A percentile compares a stretch with the other conserved stretches of the same genome.
phyloP scores from a whole-genome alignment of 2,797 vertebrate species.

The Ctenochaetus hawaiiensis region DNA sequence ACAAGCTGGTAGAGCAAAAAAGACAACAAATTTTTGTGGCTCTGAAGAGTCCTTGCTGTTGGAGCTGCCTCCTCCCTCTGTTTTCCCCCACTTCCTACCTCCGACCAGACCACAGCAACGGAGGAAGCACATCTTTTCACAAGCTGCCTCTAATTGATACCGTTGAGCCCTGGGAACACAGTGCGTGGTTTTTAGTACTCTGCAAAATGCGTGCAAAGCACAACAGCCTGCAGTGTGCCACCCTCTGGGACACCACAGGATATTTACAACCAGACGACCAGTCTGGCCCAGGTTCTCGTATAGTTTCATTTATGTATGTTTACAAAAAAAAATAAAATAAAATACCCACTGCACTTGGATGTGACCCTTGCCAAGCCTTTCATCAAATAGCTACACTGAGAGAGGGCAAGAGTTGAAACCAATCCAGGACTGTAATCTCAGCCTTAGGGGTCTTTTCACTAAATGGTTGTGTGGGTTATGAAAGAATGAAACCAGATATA shows the following conservation, averaged over 20 bases:
- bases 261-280: slow-evolving; percentile 73
- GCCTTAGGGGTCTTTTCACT: slow-evolving; percentile 57
- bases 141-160: slow-evolving; percentile 77
- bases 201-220: slow-evolving; percentile 66
- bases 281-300: slow-evolving; percentile 62
- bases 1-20: slow-evolving; percentile 33
- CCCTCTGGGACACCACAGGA: slow-evolving; percentile 77
- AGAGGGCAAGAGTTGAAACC: slow-evolving; percentile 64
- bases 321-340: slow-evolving; percentile 32
- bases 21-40: slow-evolving; percentile 33
- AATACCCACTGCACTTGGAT: slow-evolving; percentile 40
- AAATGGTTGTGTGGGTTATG: slow-evolving; percentile 60
- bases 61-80: slow-evolving; percentile 35
- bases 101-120: slow-evolving; percentile 61
- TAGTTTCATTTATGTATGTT: slow-evolving; percentile 59
- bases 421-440: slow-evolving; percentile 68
- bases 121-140: slow-evolving; percentile 75
- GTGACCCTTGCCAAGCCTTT: slow-evolving; percentile 61
- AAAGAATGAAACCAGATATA: slow-evolving; percentile 63
- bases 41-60: slow-evolving; percentile 5
- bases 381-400: slow-evolving; percentile 50
- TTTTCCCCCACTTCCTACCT: slow-evolving; percentile 63
- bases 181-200: slow-evolving; percentile 60
- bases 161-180: slow-evolving; percentile 59
- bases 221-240: slow-evolving; percentile 66